These are phyloP conservation scores for sheep (Ovis aries) DNA, from an alignment of 2,113 vertebrate genomes.

Conservation along the genomic window DNA sequence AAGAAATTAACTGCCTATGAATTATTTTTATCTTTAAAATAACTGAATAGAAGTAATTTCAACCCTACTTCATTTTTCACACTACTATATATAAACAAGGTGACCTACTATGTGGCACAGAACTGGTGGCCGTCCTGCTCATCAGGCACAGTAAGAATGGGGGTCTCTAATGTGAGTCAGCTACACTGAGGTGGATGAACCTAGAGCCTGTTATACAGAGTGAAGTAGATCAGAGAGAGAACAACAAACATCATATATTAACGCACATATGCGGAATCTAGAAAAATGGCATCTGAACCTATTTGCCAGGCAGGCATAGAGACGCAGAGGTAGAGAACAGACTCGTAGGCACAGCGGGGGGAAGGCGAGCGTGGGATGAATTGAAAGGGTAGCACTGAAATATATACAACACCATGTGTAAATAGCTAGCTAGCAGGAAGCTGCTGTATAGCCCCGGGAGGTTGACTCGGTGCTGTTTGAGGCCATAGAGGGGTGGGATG, in stretches of 20 bases:
- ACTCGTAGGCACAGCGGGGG: background rate
- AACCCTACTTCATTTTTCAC: background rate
- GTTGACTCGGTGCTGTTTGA: background rate
- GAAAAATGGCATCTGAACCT: background rate
- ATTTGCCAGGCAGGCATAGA: background rate
- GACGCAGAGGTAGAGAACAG: background rate
- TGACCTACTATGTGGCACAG: background rate
- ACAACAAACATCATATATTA: background rate
- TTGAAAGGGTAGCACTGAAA: fast-evolving
- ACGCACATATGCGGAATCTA: fast-evolving
- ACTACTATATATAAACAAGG: background rate
- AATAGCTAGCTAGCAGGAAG: background rate
- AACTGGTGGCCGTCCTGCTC: background rate
- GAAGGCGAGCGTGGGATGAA: background rate
- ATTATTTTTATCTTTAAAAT: background rate
- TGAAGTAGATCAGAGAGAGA: background rate
- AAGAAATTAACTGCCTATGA: background rate
- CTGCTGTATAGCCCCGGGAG: background rate
- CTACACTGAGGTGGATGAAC: background rate
- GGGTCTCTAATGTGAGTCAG: background rate
- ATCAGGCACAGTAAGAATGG: background rate
- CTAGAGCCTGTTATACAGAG: background rate
- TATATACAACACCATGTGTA: fast-evolving
- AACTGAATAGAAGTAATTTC: background rate
- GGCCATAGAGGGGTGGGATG: background rate